Conservation (phyloP, 2,797 vertebrate genomes). For the Spea hammondii region DNA sequence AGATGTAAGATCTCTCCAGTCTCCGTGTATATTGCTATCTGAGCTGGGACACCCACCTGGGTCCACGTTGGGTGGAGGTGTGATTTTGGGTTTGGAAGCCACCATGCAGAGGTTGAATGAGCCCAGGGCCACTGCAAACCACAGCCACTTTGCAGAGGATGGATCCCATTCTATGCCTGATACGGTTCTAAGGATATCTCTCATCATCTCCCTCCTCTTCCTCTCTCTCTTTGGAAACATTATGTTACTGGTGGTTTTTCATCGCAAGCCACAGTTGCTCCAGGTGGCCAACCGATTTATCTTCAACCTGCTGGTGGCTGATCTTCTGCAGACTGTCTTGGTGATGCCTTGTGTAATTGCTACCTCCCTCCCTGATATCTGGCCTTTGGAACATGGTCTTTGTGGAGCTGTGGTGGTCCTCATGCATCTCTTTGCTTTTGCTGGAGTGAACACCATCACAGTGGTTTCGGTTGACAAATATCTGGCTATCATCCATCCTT, state of each 20-base stretch:
- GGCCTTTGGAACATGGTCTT: constrained; percentile 78
- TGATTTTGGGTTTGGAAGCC: constrained; percentile 22
- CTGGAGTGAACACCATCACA: constrained; percentile 85
- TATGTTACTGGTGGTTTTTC: constrained; percentile 80
- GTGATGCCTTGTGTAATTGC: constrained; percentile 86
- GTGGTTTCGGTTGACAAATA: constrained; percentile 86
- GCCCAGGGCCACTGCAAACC: constrained; percentile 40
- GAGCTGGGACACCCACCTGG: background rate
- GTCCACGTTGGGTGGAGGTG: constrained; percentile 35
- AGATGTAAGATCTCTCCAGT: constrained; percentile 13
- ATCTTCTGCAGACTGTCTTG: constrained; percentile 80
- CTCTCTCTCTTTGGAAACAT: constrained; percentile 81
- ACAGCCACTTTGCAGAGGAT: constrained; percentile 37
- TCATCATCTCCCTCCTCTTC: constrained; percentile 77
- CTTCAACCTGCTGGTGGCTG: constrained; percentile 83
- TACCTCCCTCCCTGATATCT: constrained; percentile 75
- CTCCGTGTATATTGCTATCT: background rate
- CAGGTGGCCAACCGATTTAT: constrained; percentile 87
- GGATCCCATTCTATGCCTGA: constrained; percentile 55
- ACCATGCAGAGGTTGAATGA: constrained; percentile 47
- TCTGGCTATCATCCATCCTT: constrained; percentile 85
- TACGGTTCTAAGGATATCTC: constrained; percentile 66
- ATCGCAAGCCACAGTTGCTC: constrained; percentile 84
- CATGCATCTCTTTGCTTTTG: constrained; percentile 88
- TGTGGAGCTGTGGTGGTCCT: constrained; percentile 83